Evolutionary conservation across 1,140 invertebrate species (phyloP).

Genomic region (Dendroctonus valens): DNA sequence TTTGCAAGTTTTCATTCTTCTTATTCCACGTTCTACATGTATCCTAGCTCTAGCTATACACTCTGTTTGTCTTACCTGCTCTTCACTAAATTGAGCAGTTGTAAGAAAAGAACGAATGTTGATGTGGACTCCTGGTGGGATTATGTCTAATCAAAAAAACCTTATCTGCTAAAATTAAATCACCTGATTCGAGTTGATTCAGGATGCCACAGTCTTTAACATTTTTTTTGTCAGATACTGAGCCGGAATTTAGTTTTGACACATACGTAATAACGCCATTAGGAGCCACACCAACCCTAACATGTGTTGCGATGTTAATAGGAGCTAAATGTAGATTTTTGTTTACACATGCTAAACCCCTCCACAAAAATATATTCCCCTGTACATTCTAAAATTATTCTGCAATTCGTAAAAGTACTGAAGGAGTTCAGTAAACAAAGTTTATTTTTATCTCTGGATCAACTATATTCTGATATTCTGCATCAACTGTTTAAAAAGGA

Average conservation of each 20-base stretch:
- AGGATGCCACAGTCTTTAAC: slow-evolving; percentile 20
- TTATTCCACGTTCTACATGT: slow-evolving; percentile 24
- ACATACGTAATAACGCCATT: slow-evolving; percentile 8
- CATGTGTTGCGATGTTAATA: slow-evolving; percentile 24
- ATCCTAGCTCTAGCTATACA: slow-evolving; percentile 23
- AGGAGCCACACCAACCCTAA: slow-evolving; percentile 6
- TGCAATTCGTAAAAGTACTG: too few relatives aligned
- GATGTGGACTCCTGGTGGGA: slow-evolving; percentile 17
- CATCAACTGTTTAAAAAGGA: too few relatives aligned
- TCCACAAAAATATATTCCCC: not conserved
- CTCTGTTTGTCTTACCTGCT: slow-evolving; percentile 20
- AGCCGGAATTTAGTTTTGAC: slow-evolving; percentile 18
- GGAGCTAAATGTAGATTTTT: slow-evolving; percentile 21
- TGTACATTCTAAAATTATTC: too few relatives aligned
- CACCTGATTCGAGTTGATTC: slow-evolving; percentile 18
- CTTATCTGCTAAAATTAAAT: slow-evolving; percentile 27
- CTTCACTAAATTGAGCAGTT: slow-evolving; percentile 20
- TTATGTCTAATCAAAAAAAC: slow-evolving; percentile 17
- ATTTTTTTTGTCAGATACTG: slow-evolving; percentile 24
- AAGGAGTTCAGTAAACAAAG: too few relatives aligned
- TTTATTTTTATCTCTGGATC: too few relatives aligned
- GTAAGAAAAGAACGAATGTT: slow-evolving; percentile 24
- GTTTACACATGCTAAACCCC: not conserved
- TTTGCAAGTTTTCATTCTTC: slow-evolving; percentile 21
- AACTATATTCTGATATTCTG: too few relatives aligned